Percentiles rank a stretch among this genome's conserved stretches.
Evolutionary conservation across 2,113 vertebrate genomes (phyloP).

Genomic region (Gasterosteus nipponicus): DNA sequence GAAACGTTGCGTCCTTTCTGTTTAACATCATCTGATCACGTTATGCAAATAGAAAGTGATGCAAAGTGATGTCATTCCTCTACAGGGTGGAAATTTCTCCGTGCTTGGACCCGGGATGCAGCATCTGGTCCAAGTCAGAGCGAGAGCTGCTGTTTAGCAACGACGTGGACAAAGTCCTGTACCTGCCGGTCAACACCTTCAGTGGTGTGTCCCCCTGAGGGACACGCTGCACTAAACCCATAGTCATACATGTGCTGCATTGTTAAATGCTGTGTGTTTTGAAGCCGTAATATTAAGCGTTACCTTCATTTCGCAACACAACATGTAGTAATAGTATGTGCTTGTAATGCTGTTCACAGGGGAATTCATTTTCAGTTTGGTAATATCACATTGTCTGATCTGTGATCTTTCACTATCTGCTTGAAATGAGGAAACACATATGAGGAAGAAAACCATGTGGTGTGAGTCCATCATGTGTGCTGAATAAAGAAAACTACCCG

Average conservation of each 20-base stretch:
- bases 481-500: background rate
- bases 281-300: background rate
- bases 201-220: conserved; percentile 82
- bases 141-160: conserved; percentile 69
- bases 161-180: conserved; percentile 82
- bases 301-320: background rate
- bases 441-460: background rate
- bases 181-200: conserved; percentile 91
- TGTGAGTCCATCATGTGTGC: background rate
- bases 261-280: background rate
- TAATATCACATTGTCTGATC: background rate
- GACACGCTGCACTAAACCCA: background rate
- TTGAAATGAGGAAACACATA: background rate
- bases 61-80: background rate
- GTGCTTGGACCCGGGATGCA: conserved; percentile 86
- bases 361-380: background rate
- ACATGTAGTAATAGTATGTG: background rate
- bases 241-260: background rate
- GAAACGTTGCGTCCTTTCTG: background rate
- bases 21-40: background rate
- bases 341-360: background rate
- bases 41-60: background rate
- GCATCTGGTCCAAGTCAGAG: conserved; percentile 63
- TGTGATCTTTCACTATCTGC: background rate
- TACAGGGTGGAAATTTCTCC: conserved; percentile 85